Evolutionary conservation across 2,113 vertebrate species (phyloP), one percentile per base, ranked within the genome.

Genomic region (Leiothrix lutea): DNA sequence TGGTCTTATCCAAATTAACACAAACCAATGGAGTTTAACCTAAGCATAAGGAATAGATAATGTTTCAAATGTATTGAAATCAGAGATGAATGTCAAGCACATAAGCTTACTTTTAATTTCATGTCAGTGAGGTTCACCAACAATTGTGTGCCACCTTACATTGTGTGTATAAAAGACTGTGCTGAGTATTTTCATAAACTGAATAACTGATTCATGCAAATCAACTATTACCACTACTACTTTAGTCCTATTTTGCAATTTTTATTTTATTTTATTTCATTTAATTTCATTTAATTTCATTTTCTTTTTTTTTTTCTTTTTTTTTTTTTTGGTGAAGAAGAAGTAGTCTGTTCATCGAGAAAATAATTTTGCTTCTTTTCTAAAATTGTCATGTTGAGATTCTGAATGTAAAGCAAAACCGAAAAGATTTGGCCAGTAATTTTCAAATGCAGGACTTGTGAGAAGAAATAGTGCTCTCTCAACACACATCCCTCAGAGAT

Each of bases 291-390:
- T n/a, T n/a, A n/a, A n/a, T n/a, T n/a, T n/a, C n/a, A n/a, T n/a
- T n/a, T n/a, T n/a, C n/a, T n/a, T 1, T 26, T 70, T 69, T 54
- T 29, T 26, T 11, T 4, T 14, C 6, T 1, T 36, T 11, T 18
- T 25, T 6, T 50, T 9, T 45, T 31, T 47, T 10, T 14, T 40
- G 69, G 3, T 24, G 8, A 5, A 0, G 4, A 80, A 40, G 5
- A 45, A 57, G 29, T 36, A 35, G 9, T 19, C 72, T 53, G 5
- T 28, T 69, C 22, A 60, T 25, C 3, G 1, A 60, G 9, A 60
- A 86, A 77, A 78, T 3, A 61, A 26, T 24, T 74, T 57, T 58
- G 1, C 6, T 61, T 54, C 35, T 65, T 80, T 86, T 89, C 25
- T 78, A 5, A 13, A 7, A 38, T 79, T 72, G 3, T 24, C 13